A percentile compares a stretch with the other conserved stretches of the same genome.
These are phyloP conservation scores for Vultur gryphus DNA, from an alignment of 2,797 vertebrate species.

Conservation along the genomic window DNA sequence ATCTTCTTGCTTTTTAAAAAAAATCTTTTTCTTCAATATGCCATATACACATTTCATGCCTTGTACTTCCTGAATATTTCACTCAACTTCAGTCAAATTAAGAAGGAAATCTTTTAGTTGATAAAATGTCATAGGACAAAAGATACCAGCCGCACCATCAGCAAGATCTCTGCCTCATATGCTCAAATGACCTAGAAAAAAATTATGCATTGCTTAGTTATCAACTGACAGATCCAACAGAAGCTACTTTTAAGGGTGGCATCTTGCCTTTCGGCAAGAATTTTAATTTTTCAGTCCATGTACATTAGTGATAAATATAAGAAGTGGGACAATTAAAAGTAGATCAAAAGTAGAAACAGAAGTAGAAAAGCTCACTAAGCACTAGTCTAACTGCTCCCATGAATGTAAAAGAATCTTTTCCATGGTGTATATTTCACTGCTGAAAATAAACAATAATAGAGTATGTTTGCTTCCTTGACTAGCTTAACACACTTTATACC, in stretches of 20 bases:
- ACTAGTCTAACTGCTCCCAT: background rate
- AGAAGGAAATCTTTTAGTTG: background rate
- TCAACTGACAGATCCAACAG: constrained; percentile 7
- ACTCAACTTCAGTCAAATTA: background rate
- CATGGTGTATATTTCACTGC: background rate
- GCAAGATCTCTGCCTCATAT: background rate
- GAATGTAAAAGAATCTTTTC: background rate
- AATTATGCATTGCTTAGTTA: background rate
- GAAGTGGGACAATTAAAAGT: background rate
- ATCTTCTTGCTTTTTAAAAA: background rate
- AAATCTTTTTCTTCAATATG: background rate
- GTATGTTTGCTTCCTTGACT: background rate
- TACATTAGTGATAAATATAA: background rate
- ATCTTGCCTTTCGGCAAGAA: constrained; percentile 25
- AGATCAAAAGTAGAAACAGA: background rate
- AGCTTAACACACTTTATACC: background rate
- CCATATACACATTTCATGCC: background rate
- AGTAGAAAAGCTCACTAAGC: background rate
- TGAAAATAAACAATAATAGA: background rate
- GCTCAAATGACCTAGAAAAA: constrained; percentile 37
- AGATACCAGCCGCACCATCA: background rate
- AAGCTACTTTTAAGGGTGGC: background rate
- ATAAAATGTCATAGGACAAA: background rate
- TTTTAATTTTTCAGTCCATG: background rate
- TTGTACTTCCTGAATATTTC: background rate